Base-by-base conservation (phyloP, 2,113 vertebrate genomes). In the Balaeniceps rex region DNA sequence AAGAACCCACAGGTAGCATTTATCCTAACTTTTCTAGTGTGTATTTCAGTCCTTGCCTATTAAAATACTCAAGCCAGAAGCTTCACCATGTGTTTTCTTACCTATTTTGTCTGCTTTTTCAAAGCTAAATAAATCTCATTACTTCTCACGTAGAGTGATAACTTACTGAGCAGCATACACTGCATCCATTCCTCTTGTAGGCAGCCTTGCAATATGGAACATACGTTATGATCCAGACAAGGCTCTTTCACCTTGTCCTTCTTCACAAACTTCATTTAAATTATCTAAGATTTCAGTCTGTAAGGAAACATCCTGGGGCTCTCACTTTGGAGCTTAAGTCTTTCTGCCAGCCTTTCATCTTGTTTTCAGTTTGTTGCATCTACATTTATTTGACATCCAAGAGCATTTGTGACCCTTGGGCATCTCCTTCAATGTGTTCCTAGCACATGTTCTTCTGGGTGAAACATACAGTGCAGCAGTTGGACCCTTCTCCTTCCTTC, bases 371-470 rank as follows among this genome's bases (percentile, higher is more conserved):
- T 93, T 91, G 68, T 44, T 97, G 92, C 83, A 70, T 91, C 52
- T 90, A 71, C 66, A 88, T 96, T 97, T 96, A 70, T 97, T 80
- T 97, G 94, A 96, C 97, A 97, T 95, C 36, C 71, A 75, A 94
- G 95, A 94, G 77, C 90, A 80, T 75, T 94, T 97, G 74, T 94
- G 75, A 94, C 92, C 88, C 87, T 95, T 85, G 93, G 83, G 81
- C 91, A 96, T 86, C n/a, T 91, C 47, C 63, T 88, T 95, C 90
- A 95, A 88, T 93, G 84, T 92, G 95, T 95, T 91, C 21, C 15
- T 46, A 87, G 82, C 86, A 94, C 91, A 94, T 97, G 96, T 69
- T 75, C 64, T 96, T 42, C 52, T 68, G n/a, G 68, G 68, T 88
- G 94, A 96, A 96, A 51, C 66, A 75, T 44, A 80, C 42, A 95